Evolutionary conservation across 2,113 vertebrate genomes (phyloP).

Genomic region (Neomonachus schauinslandi): DNA sequence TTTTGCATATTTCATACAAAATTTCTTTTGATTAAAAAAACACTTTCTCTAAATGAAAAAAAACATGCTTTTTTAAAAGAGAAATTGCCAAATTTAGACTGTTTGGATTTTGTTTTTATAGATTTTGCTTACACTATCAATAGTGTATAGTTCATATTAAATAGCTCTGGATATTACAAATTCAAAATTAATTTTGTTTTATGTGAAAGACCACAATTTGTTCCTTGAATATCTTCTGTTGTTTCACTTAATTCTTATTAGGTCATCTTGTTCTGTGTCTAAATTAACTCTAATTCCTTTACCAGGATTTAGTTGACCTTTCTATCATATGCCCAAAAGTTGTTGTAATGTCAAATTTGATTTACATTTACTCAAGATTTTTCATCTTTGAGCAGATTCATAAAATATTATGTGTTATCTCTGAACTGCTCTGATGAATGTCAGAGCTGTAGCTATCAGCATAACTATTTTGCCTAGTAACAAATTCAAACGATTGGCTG

Average conservation of each 20-base stretch:
- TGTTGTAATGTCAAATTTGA: neutral
- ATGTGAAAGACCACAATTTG: neutral
- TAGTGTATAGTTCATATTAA: neutral
- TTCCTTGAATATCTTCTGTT: neutral
- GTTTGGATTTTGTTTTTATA: neutral
- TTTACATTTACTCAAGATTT: neutral
- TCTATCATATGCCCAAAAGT: neutral
- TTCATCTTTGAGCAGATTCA: neutral
- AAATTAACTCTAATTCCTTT: slow-evolving; percentile 17
- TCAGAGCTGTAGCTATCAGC: neutral
- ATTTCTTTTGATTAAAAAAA: neutral
- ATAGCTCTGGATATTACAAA: neutral
- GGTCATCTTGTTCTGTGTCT: neutral
- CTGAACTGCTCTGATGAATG: neutral
- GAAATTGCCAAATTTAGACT: neutral
- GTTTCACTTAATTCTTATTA: neutral
- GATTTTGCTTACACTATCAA: neutral
- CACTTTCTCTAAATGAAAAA: neutral
- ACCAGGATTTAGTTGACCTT: neutral
- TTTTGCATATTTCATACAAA: neutral
- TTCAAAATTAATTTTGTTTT: slow-evolving; percentile 47
- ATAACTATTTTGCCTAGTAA: neutral
- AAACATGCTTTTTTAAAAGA: neutral
- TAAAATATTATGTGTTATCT: neutral
- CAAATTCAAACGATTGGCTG: neutral